A percentile compares a stretch with the other conserved stretches of the same genome.
These are phyloP conservation scores for Drosophila tani DNA, from an alignment of 1,140 invertebrate genomes.

Conservation along the genomic window DNA sequence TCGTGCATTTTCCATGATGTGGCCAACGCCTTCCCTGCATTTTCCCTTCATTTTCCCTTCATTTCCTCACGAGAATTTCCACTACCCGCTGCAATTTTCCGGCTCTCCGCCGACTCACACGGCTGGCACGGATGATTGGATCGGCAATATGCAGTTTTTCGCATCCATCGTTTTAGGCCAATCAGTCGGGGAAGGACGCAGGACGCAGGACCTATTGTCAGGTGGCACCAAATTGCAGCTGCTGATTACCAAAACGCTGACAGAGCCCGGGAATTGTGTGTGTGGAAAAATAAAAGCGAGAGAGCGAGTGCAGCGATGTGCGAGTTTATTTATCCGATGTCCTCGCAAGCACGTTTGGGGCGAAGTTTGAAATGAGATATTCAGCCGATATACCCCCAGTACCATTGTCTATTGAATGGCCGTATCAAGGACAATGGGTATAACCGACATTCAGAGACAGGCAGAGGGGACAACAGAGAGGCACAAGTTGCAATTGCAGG, in stretches of 20 bases:
- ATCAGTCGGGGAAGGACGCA: conserved; percentile 26
- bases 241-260: conserved; percentile 38
- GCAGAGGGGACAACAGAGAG: no score
- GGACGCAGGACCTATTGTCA: conserved; percentile 20
- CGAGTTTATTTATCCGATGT: conserved; percentile 26
- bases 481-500: not conserved
- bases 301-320: conserved; percentile 12
- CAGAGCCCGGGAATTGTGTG: conserved; percentile 19
- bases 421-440: conserved; percentile 12
- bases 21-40: conserved; percentile 9
- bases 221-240: conserved; percentile 31
- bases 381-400: no score
- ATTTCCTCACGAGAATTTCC: not conserved
- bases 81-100: not conserved
- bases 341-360: not conserved
- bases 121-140: conserved; percentile 34
- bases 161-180: conserved; percentile 34
- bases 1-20: conserved; percentile 51
- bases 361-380: not conserved
- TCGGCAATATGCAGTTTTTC: conserved; percentile 37
- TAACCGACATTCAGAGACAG: not conserved
- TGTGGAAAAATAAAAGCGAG: not conserved
- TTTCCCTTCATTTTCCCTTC: not conserved
- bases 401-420: conserved; percentile 2
- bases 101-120: not conserved